Base-by-base conservation (phyloP, 1,140 invertebrate species). In the Maniola jurtina region DNA sequence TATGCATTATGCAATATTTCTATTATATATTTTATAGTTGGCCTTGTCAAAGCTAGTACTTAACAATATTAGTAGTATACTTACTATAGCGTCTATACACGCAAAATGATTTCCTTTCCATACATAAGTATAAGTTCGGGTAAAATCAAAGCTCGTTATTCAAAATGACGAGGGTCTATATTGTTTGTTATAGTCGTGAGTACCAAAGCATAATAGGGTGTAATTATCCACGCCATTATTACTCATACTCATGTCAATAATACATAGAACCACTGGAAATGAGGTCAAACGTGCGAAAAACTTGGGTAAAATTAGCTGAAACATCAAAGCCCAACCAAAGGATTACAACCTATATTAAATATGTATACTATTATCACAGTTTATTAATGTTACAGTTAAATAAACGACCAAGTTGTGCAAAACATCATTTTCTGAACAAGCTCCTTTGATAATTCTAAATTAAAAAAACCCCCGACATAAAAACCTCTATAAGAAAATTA, bases 171-270 rank as follows among this genome's bases (percentile, higher is more conserved):
- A 62, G 15, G 47, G 61, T 62, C 47, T 48, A 36, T 25, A 63
- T 64, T 47, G 50, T 25, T 25, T 25, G 58, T 65, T 58, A 65
- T 56, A 48, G 56, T 64, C 36, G 35, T 54, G 62, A 65, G 59
- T 58, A 64, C 25, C 25, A 64, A 35, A 61, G 40, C 55, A 68
- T 64, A 71, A 68, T 61, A 10, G 45, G n/a, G 38, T 38, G 60
- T 69, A 74, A 72, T 72, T 71, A 66, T 57, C 47, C 45, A 61
- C 52, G 54, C 64, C 52, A 63, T 25, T 25, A 25, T 25, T 25
- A 25, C 25, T 25, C 25, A 25, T 25, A 25, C 25, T 2, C 25
- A 25, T 25, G 25, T 4, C 60, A 72, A 66, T 63, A 66, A 69
- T n/a, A n/a, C n/a, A n/a, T 68, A 67, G 54, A 14, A 45, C 52